Evolutionary conservation across 1,140 invertebrate genomes (phyloP), one percentile per base, ranked within the genome.

Genomic region (Euwallacea fornicatus): DNA sequence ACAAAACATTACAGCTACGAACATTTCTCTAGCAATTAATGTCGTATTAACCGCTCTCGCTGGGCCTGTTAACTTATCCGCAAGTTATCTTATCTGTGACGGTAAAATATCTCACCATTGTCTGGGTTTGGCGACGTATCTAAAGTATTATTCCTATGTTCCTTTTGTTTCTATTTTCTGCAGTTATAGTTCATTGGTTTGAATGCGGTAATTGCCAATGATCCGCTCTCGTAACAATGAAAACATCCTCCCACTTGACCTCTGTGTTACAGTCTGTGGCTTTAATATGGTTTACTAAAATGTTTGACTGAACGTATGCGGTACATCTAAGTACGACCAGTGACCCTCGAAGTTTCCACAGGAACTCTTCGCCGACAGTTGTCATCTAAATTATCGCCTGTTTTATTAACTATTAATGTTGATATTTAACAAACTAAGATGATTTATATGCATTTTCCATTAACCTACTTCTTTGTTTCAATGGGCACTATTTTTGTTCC

Each of bases 161-260:
- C 53, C 11, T 66, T 66, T 66, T 66, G 13, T 58, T 66, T 46
- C 33, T 66, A 7, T 66, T 66, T 66, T 58, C 53, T 58, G n/a
- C 33, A 16, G 53, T 56, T 42, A 54, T 55, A 54, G 63, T 66
- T 66, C 54, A 58, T 66, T 66, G 65, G 65, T 66, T 66, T 44
- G 54, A 58, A 66, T 66, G 65, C 16, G 50, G 65, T 66, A 66
- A 66, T 66, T 66, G 33, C 65, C 54, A 58, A 66, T 66, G 65
- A 66, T 66, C 4, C 65, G 55, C 54, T 59, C 43, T 66, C 15
- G 42, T 44, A 58, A 58, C 65, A 66, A 66, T 66, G 55, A 66
- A 66, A 58, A 66, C 55, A 59, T 66, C 65, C 54, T 66, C 65
- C 55, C 54, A 59, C 54, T 66, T 66, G 65, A 66, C 65, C 65